Conservation (phyloP, 2,113 vertebrate genomes). For the Progne subis region DNA sequence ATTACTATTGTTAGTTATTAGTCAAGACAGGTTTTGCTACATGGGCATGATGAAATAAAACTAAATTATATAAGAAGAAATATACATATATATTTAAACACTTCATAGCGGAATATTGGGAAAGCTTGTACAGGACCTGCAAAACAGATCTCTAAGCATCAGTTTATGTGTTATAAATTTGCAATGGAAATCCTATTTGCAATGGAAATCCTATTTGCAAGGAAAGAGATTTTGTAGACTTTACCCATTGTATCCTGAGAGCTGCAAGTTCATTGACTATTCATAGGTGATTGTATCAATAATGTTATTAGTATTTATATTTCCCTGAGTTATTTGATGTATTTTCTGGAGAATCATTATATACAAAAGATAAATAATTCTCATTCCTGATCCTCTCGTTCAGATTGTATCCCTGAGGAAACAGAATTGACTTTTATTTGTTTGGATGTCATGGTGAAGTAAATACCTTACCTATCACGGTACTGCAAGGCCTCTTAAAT, state of each 20-base stretch:
- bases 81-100: background rate
- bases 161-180: background rate
- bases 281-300: slow-evolving; percentile 22
- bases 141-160: background rate
- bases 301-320: background rate
- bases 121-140: background rate
- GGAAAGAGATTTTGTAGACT: background rate
- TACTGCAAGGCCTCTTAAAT: background rate
- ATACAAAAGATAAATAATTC: background rate
- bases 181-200: background rate
- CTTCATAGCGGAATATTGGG: background rate
- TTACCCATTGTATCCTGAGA: background rate
- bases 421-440: background rate
- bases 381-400: background rate
- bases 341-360: background rate
- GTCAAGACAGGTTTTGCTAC: background rate
- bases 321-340: background rate
- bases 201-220: too few relatives aligned
- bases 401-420: slow-evolving; percentile 7
- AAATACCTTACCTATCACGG: background rate
- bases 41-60: background rate
- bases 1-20: background rate
- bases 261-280: background rate
- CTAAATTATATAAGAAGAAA: background rate
- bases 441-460: background rate